Evolutionary conservation across 2,113 vertebrate genomes (phyloP), one percentile per base, ranked within the genome.

Genomic region (Antigone vipio): DNA sequence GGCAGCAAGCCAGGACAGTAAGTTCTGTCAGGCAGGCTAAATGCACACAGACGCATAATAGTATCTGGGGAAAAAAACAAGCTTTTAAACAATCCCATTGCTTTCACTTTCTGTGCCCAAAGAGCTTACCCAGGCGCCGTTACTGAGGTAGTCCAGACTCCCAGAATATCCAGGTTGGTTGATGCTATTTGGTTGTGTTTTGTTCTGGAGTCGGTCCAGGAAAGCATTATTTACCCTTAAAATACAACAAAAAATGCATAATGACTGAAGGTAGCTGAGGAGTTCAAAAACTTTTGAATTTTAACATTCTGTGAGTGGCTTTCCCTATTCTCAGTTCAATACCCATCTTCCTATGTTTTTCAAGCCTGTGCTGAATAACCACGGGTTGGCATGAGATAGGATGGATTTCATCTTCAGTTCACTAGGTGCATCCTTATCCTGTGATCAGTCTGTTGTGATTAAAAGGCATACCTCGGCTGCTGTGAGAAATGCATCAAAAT

Each of bases 171-270:
- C 89, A 42, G 45, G 92, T 10, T 94, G 88, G 89, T 72, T 27
- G 35, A 55, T 62, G 47, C 15, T 81, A 92, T 92, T 82, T 94
- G 92, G 59, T 60, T 92, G 94, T 38, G 21, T 88, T 89, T 53
- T 95, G 55, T 94, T 96, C 93, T 98, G 96, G 9, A 99, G 97
- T 71, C 78, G 96, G 97, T 99, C 98, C 96, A 99, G 97, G 92
- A 99, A 99, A 88, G 96, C 98, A 40, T 97, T 94, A 97, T 99
- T 99, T 96, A 98, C 98, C 95, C 99, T 99, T 98, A 96, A 97
- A 96, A 95, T 59, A 95, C n/a, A 88, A 73, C 6, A 82, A 93
- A 93, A 95, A 96, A 93, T 22, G 18, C 95, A 56, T 67, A 81
- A 95, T 38, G 62, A 88, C 58, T 80, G 75, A 97, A 93, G 35